phyloP scores from a whole-genome alignment of 2,113 vertebrate genomes.

The Stegastes partitus region DNA sequence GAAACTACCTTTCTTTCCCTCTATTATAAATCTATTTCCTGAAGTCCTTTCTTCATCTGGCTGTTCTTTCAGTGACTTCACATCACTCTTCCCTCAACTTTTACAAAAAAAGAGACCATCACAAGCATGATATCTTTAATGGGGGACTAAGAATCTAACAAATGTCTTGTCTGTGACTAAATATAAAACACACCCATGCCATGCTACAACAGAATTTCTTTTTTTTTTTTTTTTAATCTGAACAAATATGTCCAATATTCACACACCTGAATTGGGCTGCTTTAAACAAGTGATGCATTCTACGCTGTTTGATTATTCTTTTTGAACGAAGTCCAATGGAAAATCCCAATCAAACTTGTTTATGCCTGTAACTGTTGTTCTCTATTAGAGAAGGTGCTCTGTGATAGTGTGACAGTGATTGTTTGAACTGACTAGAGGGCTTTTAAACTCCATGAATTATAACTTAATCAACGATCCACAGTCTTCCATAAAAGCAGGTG shows the following conservation, averaged over 20 bases:
- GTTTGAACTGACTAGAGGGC: slow-evolving; percentile 19
- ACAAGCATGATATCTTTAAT: slow-evolving; percentile 75
- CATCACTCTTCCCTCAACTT: slow-evolving; percentile 22
- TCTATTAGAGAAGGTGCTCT: slow-evolving; percentile 45
- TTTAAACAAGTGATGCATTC: slow-evolving; percentile 58
- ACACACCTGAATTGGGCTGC: slow-evolving; percentile 47
- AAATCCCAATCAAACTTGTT: slow-evolving; percentile 22
- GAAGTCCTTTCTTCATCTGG: slow-evolving; percentile 60
- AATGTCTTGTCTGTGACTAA: slow-evolving; percentile 24
- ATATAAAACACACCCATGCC: slow-evolving; percentile 41
- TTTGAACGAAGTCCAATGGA: slow-evolving; percentile 16
- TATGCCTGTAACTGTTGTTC: slow-evolving; percentile 27
- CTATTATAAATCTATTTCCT: slow-evolving; percentile 65
- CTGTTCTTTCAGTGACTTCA: slow-evolving; percentile 59
- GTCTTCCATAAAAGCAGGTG: slow-evolving; percentile 61
- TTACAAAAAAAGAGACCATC: slow-evolving; percentile 49
- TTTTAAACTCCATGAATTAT: slow-evolving; percentile 45
- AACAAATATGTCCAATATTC: slow-evolving; percentile 32
- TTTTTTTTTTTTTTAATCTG: slow-evolving; percentile 23
- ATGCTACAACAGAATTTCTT: slow-evolving; percentile 39
- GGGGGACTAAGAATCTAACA: slow-evolving; percentile 33
- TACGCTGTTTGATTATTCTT: slow-evolving; percentile 30
- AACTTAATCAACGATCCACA: slow-evolving; percentile 48
- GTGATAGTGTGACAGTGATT: slow-evolving; percentile 35
- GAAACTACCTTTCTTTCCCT: slow-evolving; percentile 53